Evolutionary conservation across 2,113 vertebrate genomes (phyloP).

Genomic region (Charadrius vociferus): DNA sequence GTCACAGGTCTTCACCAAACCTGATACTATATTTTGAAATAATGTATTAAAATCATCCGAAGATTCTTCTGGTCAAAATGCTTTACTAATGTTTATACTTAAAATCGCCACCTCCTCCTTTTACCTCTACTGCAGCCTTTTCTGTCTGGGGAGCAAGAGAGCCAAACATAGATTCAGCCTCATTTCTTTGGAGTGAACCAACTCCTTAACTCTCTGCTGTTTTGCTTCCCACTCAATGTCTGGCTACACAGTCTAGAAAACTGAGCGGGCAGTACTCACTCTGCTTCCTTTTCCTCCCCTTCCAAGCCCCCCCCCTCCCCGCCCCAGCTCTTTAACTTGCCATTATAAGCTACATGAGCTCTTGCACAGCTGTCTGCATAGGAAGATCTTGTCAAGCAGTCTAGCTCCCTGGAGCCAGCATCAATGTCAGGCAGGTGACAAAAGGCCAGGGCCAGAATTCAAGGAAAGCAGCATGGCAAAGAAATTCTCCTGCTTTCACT

Average conservation of each 20-base stretch:
- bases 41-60: background rate
- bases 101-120: background rate
- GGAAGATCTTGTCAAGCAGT: conserved; percentile 5
- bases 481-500: background rate
- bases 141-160: background rate
- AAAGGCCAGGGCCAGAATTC: background rate
- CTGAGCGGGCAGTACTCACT: background rate
- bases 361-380: background rate
- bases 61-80: background rate
- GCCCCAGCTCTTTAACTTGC: background rate
- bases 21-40: background rate
- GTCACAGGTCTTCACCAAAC: background rate
- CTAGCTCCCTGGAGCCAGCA: background rate
- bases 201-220: conserved; percentile 6
- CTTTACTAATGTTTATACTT: background rate
- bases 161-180: background rate
- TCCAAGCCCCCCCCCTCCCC: background rate
- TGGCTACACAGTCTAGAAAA: background rate
- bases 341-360: background rate
- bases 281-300: background rate
- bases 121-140: background rate
- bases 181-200: conserved; percentile 18
- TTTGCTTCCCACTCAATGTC: background rate
- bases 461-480: background rate
- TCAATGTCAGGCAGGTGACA: background rate